Conservation (phyloP, 2,797 vertebrate genomes). For the Chiroxiphia lanceolata region DNA sequence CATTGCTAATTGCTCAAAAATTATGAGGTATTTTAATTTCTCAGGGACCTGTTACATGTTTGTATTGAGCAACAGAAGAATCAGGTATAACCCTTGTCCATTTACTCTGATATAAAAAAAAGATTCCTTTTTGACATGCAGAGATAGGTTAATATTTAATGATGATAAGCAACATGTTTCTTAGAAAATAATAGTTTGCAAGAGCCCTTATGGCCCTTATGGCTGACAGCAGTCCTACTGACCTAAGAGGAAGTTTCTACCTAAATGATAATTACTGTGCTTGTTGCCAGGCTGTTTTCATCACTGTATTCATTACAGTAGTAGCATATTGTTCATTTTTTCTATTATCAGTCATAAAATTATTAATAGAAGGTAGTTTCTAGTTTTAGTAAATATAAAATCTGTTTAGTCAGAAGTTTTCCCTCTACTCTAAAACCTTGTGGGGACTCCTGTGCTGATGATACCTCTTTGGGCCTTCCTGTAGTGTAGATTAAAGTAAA, state of each 20-base stretch:
- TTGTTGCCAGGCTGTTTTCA: background rate
- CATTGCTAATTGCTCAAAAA: background rate
- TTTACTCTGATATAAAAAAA: background rate
- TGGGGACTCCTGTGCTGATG: background rate
- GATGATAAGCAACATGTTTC: background rate
- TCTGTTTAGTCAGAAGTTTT: background rate
- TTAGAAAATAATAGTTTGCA: background rate
- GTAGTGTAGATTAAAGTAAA: background rate
- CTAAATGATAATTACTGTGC: background rate
- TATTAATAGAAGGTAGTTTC: background rate
- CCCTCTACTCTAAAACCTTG: background rate
- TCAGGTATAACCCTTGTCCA: background rate
- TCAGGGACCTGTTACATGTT: background rate
- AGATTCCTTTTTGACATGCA: background rate
- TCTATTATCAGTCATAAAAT: background rate
- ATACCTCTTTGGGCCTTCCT: background rate
- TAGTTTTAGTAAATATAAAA: background rate
- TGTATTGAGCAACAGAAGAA: background rate
- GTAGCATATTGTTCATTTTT: background rate
- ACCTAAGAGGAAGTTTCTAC: background rate
- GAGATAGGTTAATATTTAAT: conserved; percentile 45
- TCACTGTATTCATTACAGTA: background rate
- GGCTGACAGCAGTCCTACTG: background rate
- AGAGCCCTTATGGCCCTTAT: background rate
- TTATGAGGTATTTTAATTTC: background rate